A percentile compares a stretch with the other conserved stretches of the same genome.
phyloP scores from a whole-genome alignment of 2,888 invertebrate species.

The Ferrisia virgata region DNA sequence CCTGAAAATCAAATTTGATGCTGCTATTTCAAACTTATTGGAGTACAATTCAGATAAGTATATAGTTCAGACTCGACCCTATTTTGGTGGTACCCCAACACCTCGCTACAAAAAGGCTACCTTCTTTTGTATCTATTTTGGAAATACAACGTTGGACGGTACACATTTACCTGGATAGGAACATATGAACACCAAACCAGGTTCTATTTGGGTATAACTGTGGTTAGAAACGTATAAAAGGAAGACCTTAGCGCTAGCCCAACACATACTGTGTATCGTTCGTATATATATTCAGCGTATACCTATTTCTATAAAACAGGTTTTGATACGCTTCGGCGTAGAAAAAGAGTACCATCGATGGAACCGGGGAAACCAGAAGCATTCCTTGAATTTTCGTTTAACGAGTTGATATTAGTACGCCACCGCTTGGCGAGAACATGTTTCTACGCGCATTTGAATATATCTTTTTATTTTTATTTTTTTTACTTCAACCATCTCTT shows the following conservation, averaged over 20 bases:
- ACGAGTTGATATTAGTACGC: conserved; percentile 20
- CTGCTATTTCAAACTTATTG: too few species aligned
- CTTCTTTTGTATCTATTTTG: too few species aligned
- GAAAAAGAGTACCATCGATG: background rate
- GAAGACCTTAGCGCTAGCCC: background rate
- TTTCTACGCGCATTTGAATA: background rate
- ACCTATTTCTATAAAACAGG: conserved; percentile 21
- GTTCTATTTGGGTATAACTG: background rate
- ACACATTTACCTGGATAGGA: background rate
- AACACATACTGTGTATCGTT: background rate
- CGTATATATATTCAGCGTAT: background rate
- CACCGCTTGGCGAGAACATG: conserved; percentile 9
- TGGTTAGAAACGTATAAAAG: background rate
- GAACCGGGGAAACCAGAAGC: conserved; percentile 23
- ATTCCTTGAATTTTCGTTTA: conserved; percentile 26
- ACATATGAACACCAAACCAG: background rate
- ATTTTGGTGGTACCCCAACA: too few species aligned
- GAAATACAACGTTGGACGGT: too few species aligned
- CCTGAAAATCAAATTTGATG: too few species aligned
- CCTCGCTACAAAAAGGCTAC: too few species aligned
- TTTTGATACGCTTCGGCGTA: conserved; percentile 31
- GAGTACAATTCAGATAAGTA: too few species aligned
- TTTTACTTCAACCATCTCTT: background rate
- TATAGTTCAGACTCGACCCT: too few species aligned
- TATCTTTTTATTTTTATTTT: background rate